Percentiles rank a stretch among this genome's conserved stretches.
These are phyloP conservation scores for Lophotriccus pileatus DNA, from an alignment of 2,797 vertebrate genomes.

Conservation along the genomic window DNA sequence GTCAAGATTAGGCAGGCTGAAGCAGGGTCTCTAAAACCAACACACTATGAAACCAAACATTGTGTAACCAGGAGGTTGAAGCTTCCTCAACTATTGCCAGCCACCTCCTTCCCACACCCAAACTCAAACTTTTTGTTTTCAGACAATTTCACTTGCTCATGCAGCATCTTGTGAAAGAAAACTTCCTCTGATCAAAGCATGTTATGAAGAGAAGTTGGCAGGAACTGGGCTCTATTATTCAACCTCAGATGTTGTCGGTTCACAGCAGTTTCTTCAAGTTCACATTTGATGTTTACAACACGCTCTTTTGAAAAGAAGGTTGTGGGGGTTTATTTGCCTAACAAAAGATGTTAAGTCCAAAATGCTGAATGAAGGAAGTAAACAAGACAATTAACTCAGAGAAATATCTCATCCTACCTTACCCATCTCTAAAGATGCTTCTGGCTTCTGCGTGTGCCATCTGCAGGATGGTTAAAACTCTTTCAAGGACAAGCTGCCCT, in stretches of 20 bases:
- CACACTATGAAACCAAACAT: background rate
- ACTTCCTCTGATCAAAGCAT: conserved; percentile 24
- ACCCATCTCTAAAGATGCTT: background rate
- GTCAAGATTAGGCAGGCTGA: background rate
- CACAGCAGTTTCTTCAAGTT: background rate
- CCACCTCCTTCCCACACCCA: background rate
- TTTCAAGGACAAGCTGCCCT: background rate
- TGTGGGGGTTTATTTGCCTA: background rate
- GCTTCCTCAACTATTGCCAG: background rate
- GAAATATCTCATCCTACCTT: background rate
- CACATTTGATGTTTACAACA: background rate
- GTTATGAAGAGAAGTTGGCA: background rate
- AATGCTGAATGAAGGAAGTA: background rate
- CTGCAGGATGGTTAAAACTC: background rate
- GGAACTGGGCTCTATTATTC: background rate
- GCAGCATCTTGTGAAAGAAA: background rate
- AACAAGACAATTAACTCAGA: background rate
- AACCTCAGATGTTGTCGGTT: background rate
- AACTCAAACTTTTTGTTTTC: background rate
- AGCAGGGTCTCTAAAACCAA: background rate
- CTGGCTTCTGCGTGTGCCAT: background rate
- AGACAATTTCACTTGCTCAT: background rate
- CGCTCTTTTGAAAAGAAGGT: background rate
- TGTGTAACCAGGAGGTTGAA: background rate
- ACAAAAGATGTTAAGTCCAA: background rate